phyloP scores from a whole-genome alignment of 2,113 vertebrate species.

The Athene noctua region DNA sequence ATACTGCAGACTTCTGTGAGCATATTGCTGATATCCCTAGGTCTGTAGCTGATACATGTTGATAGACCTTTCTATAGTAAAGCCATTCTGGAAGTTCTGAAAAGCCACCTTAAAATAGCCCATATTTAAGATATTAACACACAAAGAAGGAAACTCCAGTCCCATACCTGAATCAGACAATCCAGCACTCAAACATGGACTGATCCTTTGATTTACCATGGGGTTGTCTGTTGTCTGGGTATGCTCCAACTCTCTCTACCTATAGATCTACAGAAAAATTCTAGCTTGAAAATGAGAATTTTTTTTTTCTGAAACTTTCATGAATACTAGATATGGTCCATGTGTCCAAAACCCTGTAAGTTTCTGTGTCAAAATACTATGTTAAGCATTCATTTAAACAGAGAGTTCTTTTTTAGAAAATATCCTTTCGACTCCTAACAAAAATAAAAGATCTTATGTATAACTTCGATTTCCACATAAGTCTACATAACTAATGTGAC shows the following conservation, averaged over 20 bases:
- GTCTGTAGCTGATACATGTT: background rate
- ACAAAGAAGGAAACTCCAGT: background rate
- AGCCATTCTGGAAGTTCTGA: background rate
- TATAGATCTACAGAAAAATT: background rate
- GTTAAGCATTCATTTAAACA: background rate
- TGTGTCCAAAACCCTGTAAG: background rate
- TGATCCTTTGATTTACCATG: fast-evolving
- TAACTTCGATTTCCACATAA: background rate
- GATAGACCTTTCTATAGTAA: background rate
- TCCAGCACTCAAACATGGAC: background rate
- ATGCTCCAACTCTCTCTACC: background rate
- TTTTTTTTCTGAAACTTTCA: background rate
- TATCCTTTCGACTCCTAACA: background rate
- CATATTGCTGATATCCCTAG: background rate
- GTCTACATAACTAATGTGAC: fast-evolving
- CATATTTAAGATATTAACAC: background rate
- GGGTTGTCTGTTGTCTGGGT: background rate
- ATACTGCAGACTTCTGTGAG: background rate
- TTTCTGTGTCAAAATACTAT: background rate
- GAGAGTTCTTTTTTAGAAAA: background rate
- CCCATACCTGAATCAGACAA: background rate
- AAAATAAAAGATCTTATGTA: background rate
- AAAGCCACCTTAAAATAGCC: background rate
- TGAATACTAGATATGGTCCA: background rate
- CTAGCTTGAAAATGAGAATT: background rate